Conservation (phyloP, 2,113 vertebrate species). For the Morone saxatilis region DNA sequence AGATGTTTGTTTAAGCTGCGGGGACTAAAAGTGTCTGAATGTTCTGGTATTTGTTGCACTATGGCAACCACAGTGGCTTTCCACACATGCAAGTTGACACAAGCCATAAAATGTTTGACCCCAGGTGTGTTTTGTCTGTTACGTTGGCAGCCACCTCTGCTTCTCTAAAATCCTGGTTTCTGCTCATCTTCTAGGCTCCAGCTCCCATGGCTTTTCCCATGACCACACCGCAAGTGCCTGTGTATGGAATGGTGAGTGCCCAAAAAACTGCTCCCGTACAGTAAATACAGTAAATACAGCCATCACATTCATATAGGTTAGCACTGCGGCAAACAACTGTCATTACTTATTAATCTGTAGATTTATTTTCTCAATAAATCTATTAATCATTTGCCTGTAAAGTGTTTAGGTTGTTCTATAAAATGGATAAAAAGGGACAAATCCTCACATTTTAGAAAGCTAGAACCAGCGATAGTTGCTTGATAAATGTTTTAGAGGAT, state of each 20-base stretch:
- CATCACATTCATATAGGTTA: too few relatives aligned
- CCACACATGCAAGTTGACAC: not conserved
- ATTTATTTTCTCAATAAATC: too few relatives aligned
- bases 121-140: not conserved
- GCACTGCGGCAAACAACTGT: too few relatives aligned
- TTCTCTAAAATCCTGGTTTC: not conserved
- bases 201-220: slow-evolving; percentile 89
- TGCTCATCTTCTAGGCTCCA: slow-evolving; percentile 81
- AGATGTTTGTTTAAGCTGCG: not conserved
- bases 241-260: slow-evolving; percentile 93
- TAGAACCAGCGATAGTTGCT: not conserved
- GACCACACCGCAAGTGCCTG: slow-evolving; percentile 94
- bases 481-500: not conserved
- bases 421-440: not conserved
- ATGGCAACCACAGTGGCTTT: not conserved
- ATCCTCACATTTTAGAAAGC: not conserved
- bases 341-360: too few relatives aligned
- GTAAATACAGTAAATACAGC: too few relatives aligned
- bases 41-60: not conserved
- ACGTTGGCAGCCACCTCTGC: not conserved
- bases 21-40: not conserved
- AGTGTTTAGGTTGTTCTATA: not conserved
- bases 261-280: not conserved
- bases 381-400: too few relatives aligned
- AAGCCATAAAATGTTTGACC: not conserved